Conservation (phyloP, 2,797 vertebrate species). For the Okamejei kenojei region DNA sequence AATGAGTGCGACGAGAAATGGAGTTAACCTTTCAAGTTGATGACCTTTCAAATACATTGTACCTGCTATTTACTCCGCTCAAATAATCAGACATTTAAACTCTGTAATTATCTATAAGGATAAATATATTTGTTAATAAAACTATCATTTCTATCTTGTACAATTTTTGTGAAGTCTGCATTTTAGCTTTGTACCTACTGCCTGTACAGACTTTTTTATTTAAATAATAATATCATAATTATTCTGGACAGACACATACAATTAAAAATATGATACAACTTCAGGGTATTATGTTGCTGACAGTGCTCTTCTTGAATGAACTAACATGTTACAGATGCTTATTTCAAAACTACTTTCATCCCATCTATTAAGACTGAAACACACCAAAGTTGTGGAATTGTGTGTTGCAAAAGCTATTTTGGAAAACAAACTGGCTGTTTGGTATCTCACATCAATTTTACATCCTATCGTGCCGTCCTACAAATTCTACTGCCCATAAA, state of each 20-base stretch:
- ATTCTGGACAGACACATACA: conserved; percentile 48
- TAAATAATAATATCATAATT: conserved; percentile 45
- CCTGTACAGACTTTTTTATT: conserved; percentile 45
- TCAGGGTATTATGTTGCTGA: conserved; percentile 35
- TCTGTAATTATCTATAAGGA: conserved; percentile 44
- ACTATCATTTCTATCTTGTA: conserved; percentile 48
- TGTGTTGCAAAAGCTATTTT: neutral
- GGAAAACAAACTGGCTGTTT: neutral
- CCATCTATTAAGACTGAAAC: neutral
- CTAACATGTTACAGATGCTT: conserved; percentile 36
- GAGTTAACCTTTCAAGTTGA: no score
- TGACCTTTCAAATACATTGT: neutral
- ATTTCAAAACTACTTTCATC: conserved; percentile 25
- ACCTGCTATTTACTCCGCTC: neutral
- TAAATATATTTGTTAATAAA: conserved; percentile 47
- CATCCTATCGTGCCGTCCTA: neutral
- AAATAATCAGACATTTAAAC: conserved; percentile 17
- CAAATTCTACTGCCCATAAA: neutral
- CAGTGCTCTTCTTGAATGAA: conserved; percentile 29
- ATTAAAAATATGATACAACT: conserved; percentile 43
- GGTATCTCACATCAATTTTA: no score
- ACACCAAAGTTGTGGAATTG: neutral
- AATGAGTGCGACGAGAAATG: no score
- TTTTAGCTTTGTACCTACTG: conserved; percentile 58
- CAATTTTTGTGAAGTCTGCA: conserved; percentile 52